Conservation (phyloP, 2,113 vertebrate genomes). For the Ascaphus truei region DNA sequence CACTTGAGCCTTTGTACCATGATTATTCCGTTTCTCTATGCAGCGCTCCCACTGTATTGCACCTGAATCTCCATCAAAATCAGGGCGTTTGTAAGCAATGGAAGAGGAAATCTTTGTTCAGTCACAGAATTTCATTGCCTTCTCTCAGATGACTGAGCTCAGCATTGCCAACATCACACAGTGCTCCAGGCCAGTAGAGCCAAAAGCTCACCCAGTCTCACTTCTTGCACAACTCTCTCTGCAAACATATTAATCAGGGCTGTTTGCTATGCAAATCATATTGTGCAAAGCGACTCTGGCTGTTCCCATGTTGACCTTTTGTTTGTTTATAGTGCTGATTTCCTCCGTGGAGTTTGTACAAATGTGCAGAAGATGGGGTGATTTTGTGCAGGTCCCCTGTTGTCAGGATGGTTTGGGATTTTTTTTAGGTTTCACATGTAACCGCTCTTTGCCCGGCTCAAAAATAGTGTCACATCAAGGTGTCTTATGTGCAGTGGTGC, state of each 20-base stretch:
- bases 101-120: background rate
- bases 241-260: conserved; percentile 53
- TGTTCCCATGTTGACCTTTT: conserved; percentile 54
- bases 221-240: conserved; percentile 18
- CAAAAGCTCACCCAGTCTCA: background rate
- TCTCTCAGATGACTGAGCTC: too few relatives aligned
- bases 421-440: too few relatives aligned
- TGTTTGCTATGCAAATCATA: conserved; percentile 63
- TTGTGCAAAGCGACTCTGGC: conserved; percentile 53
- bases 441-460: too few relatives aligned
- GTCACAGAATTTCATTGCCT: background rate
- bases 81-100: background rate
- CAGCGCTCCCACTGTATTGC: too few relatives aligned
- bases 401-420: too few relatives aligned
- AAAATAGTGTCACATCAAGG: too few relatives aligned
- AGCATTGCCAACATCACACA: too few relatives aligned
- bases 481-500: too few relatives aligned
- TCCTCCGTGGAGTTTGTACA: background rate
- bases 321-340: conserved; percentile 49
- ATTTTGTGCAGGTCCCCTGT: background rate
- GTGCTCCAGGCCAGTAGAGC: background rate
- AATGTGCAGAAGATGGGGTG: background rate
- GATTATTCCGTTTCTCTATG: too few relatives aligned
- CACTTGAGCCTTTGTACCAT: background rate
- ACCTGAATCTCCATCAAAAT: too few relatives aligned